Evolutionary conservation across 1,140 invertebrate genomes (phyloP).

Genomic region (Lysiphlebus fabarum): DNA sequence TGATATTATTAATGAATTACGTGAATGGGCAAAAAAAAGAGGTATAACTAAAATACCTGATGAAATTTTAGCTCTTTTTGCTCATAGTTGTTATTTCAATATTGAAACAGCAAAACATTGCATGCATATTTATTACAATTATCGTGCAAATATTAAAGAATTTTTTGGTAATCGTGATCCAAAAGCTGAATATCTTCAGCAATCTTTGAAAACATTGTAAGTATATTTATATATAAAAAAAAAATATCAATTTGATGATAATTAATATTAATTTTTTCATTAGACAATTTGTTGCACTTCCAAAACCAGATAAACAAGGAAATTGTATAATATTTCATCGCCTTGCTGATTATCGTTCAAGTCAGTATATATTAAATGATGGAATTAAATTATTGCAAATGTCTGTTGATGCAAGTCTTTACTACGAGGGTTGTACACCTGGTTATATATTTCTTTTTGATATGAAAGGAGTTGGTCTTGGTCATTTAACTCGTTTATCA

Average conservation of each 20-base stretch:
- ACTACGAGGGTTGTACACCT: conserved; percentile 54
- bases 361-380: conserved; percentile 66
- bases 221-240: conserved; percentile 29
- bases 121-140: conserved; percentile 60
- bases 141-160: conserved; percentile 58
- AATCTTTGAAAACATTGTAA: conserved; percentile 52
- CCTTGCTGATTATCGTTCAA: conserved; percentile 59
- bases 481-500: conserved; percentile 59
- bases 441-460: conserved; percentile 65
- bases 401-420: conserved; percentile 65
- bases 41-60: conserved; percentile 32
- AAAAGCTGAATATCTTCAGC: conserved; percentile 35
- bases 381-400: conserved; percentile 68
- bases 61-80: conserved; percentile 58
- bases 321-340: conserved; percentile 64
- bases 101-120: conserved; percentile 58
- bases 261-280: conserved; percentile 26
- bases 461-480: conserved; percentile 60
- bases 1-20: conserved; percentile 33
- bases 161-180: conserved; percentile 60
- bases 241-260: no score
- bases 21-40: conserved; percentile 33
- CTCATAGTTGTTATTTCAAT: conserved; percentile 61
- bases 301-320: conserved; percentile 59
- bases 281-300: conserved; percentile 57